Evolutionary conservation across 2,113 vertebrate genomes (phyloP).

Genomic region (Tapirus terrestris): DNA sequence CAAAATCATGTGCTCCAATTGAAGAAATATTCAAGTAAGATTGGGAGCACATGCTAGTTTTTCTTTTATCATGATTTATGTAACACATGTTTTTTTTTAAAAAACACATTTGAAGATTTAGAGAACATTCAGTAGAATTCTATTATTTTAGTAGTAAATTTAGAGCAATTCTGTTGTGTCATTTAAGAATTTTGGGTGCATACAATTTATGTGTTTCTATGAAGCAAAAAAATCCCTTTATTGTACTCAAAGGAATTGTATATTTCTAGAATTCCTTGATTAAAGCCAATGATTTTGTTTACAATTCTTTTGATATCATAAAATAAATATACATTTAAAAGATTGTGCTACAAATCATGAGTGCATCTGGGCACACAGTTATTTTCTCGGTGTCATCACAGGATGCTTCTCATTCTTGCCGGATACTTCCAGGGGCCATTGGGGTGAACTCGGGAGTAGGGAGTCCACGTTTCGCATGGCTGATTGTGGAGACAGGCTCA

Average conservation of each 20-base stretch:
- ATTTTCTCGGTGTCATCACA: not conserved
- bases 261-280: not conserved
- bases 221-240: not conserved
- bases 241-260: not conserved
- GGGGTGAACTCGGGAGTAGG: not conserved
- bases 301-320: not conserved
- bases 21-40: constrained; percentile 16
- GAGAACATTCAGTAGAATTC: constrained; percentile 36
- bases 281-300: constrained; percentile 3
- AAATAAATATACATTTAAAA: not conserved
- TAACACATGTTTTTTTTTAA: not conserved
- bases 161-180: not conserved
- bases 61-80: constrained; percentile 45
- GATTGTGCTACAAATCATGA: not conserved
- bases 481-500: not conserved
- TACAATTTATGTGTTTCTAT: not conserved
- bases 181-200: constrained; percentile 41
- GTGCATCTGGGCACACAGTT: not conserved
- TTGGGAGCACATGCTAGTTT: constrained; percentile 44
- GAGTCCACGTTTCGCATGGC: too few relatives aligned
- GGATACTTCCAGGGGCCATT: not conserved
- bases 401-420: not conserved
- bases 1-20: not conserved
- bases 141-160: constrained; percentile 6
- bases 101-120: not conserved